These are phyloP conservation scores for Pogonomyrmex barbatus DNA, from an alignment of 1,140 invertebrate species.

Conservation along the genomic window DNA sequence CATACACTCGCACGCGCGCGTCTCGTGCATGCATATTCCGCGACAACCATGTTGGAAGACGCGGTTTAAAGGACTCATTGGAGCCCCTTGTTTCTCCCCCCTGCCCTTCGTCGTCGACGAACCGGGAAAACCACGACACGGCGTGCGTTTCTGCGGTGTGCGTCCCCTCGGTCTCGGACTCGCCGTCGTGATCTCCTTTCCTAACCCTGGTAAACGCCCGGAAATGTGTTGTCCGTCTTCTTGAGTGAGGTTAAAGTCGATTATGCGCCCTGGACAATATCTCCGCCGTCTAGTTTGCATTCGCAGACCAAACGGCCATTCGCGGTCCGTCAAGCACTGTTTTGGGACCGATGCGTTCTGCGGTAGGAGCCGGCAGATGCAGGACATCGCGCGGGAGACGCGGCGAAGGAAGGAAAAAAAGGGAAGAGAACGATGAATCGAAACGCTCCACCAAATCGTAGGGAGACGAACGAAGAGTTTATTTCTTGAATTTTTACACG, in stretches of 20 bases:
- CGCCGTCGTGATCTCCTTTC: not conserved
- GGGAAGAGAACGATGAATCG: not conserved
- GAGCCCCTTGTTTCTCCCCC: not conserved
- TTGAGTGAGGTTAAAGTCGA: constrained; percentile 79
- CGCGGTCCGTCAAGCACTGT: constrained; percentile 78
- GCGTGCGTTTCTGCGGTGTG: not conserved
- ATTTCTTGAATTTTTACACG: not conserved
- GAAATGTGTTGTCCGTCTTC: constrained; percentile 77
- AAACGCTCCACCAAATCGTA: not conserved
- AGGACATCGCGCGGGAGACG: constrained; percentile 8
- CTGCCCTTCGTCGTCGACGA: constrained; percentile 3
- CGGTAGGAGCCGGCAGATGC: constrained; percentile 10
- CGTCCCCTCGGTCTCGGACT: not conserved
- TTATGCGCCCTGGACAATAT: constrained; percentile 79
- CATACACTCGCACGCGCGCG: not conserved
- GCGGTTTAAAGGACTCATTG: constrained; percentile 40
- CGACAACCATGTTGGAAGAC: constrained; percentile 6
- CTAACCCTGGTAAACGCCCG: constrained; percentile 10
- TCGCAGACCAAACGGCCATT: constrained; percentile 79
- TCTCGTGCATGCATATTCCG: not conserved
- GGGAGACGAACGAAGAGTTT: constrained; percentile 10
- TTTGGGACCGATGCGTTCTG: constrained; percentile 67
- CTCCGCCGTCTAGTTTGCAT: constrained; percentile 79
- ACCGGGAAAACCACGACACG: constrained; percentile 1
- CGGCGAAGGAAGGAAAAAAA: not conserved